A percentile compares a stretch with the other conserved stretches of the same genome.
Evolutionary conservation across 2,888 invertebrate genomes (phyloP).

Genomic region (Morpho helenor): DNA sequence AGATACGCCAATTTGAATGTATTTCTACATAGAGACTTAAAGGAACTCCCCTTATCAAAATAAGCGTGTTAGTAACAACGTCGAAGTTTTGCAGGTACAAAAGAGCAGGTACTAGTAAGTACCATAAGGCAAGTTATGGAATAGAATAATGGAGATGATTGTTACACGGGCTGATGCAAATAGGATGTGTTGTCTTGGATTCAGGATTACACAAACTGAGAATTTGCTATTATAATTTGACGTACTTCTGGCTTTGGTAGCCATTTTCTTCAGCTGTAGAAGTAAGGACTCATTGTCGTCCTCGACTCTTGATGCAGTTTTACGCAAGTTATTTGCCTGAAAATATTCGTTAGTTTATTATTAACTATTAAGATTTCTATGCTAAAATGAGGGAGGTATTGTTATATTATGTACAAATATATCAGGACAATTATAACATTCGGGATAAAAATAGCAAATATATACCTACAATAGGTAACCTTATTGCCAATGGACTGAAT

Average conservation of each 20-base stretch:
- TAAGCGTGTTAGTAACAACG: constrained; percentile 65
- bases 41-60: constrained; percentile 28
- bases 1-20: constrained; percentile 51
- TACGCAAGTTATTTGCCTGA: constrained; percentile 92
- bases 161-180: constrained; percentile 31
- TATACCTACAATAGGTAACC: constrained; percentile 73
- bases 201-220: constrained; percentile 50
- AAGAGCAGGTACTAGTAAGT: constrained; percentile 36
- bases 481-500: constrained; percentile 70
- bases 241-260: constrained; percentile 91
- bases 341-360: constrained; percentile 70
- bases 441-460: constrained; percentile 31
- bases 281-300: constrained; percentile 98
- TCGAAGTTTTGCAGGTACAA: constrained; percentile 39
- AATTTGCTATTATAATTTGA: constrained; percentile 63
- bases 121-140: constrained; percentile 33
- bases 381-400: constrained; percentile 22
- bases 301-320: constrained; percentile 94
- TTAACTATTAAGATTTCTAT: constrained; percentile 33
- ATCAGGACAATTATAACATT: constrained; percentile 18
- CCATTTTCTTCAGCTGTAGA: constrained; percentile 97
- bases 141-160: constrained; percentile 27
- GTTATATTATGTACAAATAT: constrained; percentile 32
- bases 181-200: constrained; percentile 29
- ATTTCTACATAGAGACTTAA: constrained; percentile 35